Evolutionary conservation across 2,113 vertebrate genomes (phyloP).

Genomic region (Illadopsis cleaveri): DNA sequence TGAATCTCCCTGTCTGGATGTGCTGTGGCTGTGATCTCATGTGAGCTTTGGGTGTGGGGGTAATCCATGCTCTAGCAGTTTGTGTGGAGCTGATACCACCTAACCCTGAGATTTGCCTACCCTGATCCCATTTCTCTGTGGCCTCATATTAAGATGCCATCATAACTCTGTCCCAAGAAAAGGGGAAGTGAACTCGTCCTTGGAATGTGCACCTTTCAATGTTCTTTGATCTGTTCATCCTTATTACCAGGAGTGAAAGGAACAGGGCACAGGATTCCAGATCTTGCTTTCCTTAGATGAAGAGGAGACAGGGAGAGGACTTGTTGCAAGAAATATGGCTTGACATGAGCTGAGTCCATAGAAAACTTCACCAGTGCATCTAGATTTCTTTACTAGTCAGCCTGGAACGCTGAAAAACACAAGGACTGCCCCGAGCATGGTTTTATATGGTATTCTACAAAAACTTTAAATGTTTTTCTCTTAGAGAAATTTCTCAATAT

Average conservation of each 20-base stretch:
- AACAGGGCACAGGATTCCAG: background rate
- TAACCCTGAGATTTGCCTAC: background rate
- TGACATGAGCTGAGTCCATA: background rate
- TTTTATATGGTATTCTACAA: background rate
- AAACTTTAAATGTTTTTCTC: background rate
- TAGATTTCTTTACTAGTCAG: background rate
- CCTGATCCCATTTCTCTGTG: rapidly evolving
- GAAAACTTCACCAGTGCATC: background rate
- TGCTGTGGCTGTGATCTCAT: background rate
- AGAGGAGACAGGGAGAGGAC: background rate
- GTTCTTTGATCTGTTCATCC: background rate
- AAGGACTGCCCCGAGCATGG: background rate
- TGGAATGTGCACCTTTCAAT: background rate
- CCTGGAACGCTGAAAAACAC: background rate
- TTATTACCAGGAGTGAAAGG: background rate
- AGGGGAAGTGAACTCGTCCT: background rate
- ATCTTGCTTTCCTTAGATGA: background rate
- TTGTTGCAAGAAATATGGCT: background rate
- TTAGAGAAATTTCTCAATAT: background rate
- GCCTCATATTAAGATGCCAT: background rate
- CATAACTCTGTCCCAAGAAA: background rate
- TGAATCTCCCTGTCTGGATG: background rate
- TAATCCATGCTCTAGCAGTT: background rate
- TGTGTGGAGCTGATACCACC: background rate
- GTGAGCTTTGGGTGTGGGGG: background rate